phyloP scores from a whole-genome alignment of 2,113 vertebrate species.

The Tor tambroides region DNA sequence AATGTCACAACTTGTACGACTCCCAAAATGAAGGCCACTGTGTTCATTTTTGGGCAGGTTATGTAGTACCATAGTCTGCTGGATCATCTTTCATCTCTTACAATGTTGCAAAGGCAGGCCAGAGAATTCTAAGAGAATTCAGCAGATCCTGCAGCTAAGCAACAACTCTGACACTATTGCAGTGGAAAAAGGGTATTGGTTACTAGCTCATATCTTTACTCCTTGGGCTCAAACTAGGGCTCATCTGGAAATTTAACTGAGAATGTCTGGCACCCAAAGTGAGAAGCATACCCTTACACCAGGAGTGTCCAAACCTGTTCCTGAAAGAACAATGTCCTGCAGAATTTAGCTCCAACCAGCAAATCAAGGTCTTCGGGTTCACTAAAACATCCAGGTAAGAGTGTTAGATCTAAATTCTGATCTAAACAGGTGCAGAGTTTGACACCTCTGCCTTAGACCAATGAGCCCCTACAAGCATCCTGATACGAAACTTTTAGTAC shows the following conservation, averaged over 20 bases:
- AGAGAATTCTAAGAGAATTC: not conserved
- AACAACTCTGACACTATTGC: not conserved
- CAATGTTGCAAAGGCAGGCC: not conserved
- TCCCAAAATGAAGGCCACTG: not conserved
- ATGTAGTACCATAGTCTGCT: not conserved
- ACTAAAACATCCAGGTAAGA: not conserved
- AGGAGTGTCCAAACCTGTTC: not conserved
- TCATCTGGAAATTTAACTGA: not conserved
- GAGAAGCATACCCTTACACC: not conserved
- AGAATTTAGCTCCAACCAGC: not conserved
- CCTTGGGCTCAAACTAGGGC: not conserved
- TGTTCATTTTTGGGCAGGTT: not conserved
- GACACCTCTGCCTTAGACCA: not conserved
- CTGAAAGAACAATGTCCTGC: not conserved
- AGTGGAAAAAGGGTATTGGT: not conserved
- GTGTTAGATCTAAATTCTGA: not conserved
- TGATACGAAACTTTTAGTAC: too few species aligned
- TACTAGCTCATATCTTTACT: not conserved
- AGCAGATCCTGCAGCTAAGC: not conserved
- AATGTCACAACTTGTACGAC: not conserved
- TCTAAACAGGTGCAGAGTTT: not conserved
- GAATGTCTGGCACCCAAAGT: not conserved
- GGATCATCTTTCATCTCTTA: not conserved
- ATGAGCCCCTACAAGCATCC: too few species aligned
- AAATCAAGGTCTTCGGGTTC: not conserved